A percentile compares a stretch with the other conserved stretches of the same genome.
Conservation (phyloP, 1,140 invertebrate genomes). For the Chionoecetes opilio region DNA sequence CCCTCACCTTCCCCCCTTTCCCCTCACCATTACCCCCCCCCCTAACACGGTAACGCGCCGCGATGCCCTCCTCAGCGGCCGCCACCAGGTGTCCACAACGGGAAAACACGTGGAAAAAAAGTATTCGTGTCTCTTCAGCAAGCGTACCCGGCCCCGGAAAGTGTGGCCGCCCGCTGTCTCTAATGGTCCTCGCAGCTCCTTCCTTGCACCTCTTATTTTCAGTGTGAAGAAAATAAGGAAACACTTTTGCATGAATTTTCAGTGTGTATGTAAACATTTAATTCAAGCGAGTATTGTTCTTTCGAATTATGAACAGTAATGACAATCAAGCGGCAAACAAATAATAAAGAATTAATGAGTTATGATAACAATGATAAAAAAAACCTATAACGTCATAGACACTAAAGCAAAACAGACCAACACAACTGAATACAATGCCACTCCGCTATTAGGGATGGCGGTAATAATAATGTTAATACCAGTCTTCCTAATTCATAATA, state of each 20-base stretch:
- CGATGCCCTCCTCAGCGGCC: background rate
- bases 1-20: background rate
- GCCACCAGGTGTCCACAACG: background rate
- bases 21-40: too few relatives aligned
- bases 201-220: background rate
- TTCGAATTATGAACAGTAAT: too few relatives aligned
- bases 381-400: too few relatives aligned
- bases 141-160: background rate
- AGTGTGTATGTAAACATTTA: background rate
- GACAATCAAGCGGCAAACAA: too few relatives aligned
- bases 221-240: background rate
- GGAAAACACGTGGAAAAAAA: slow-evolving; percentile 7
- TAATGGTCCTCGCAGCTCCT: background rate
- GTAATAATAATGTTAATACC: too few relatives aligned
- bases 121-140: background rate
- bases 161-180: background rate
- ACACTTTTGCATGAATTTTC: background rate
- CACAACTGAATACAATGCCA: too few relatives aligned
- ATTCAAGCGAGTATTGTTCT: too few relatives aligned
- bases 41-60: background rate
- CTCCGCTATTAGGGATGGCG: too few relatives aligned
- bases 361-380: too few relatives aligned
- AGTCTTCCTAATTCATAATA: too few relatives aligned
- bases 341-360: too few relatives aligned
- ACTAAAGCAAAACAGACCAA: too few relatives aligned